Evolutionary conservation across 2,113 vertebrate species (phyloP), one percentile per base, ranked within the genome.

Genomic region (Melospiza melodia): DNA sequence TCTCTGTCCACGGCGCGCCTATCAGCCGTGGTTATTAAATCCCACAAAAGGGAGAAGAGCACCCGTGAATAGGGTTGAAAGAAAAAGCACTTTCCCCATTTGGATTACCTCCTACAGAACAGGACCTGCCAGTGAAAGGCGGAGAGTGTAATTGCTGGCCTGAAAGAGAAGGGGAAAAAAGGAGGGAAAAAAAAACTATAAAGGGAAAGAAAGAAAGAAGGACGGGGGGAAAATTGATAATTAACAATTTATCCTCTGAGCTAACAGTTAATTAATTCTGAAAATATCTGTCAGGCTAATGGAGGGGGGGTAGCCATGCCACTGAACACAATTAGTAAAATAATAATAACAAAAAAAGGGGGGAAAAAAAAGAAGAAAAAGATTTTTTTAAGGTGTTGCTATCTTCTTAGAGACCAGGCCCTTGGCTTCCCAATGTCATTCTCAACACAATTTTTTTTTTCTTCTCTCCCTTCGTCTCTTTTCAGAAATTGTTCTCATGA

Each of bases 401-500:
- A 98, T 98, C 98, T 98, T 98, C 97, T 97, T 95, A 97, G 97
- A 98, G 98, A 97, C 98, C 98, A 97, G 98, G 98, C 98, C 98
- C 97, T 98, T 98, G 98, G 98, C 97, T 98, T 98, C 97, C 98
- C 98, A 98, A 98, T 98, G 98, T 98, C 98, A 98, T 98, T 98
- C 98, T 98, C 97, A 97, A 98, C 98, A 98, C 98, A 98, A 89
- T 98, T 97, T 98, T 97, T 97, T 97, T 97, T 98, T 97, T 94
- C 96, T 97, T 97, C 97, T 97, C 97, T 99, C 98, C 98, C 98
- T 98, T 98, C 98, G 97, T 98, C 95, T 98, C 98, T 99, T 99
- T 98, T 99, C 98, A 98, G 98, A 98, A 98, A 98, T 99, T 98
- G 98, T 98, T 99, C 99, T 99, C 99, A 99, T 99, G 99, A 99